phyloP scores from a whole-genome alignment of 2,797 vertebrate species.

The Danionella dracula region DNA sequence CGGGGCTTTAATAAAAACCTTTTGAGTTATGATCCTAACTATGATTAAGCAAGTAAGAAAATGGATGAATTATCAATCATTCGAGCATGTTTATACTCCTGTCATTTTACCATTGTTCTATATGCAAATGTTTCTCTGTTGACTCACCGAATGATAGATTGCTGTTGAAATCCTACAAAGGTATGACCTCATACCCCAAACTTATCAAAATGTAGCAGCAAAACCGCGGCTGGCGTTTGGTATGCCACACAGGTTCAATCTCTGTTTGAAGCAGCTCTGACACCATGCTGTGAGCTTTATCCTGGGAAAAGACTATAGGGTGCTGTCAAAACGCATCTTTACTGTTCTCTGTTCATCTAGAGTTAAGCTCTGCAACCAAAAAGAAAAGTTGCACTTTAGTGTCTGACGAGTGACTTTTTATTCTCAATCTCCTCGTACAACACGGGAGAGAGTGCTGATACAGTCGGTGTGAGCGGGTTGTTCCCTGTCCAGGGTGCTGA shows the following conservation, averaged over 20 bases:
- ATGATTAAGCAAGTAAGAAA: too few species aligned
- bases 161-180: neutral
- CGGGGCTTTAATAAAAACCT: too few species aligned
- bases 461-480: neutral
- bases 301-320: constrained; percentile 35
- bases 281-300: constrained; percentile 36
- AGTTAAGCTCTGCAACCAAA: constrained; percentile 11
- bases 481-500: constrained; percentile 28
- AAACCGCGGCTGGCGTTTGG: constrained; percentile 17
- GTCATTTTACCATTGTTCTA: too few species aligned
- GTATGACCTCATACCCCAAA: neutral
- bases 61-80: too few species aligned
- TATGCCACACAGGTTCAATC: constrained; percentile 26
- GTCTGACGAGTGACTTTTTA: neutral
- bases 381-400: constrained; percentile 17
- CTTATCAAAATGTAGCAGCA: constrained; percentile 12
- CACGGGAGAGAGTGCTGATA: neutral
- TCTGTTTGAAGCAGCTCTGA: constrained; percentile 32
- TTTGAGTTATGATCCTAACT: too few species aligned
- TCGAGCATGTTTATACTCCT: too few species aligned
- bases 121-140: too few species aligned
- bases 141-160: too few species aligned
- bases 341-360: constrained; percentile 6
- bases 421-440: neutral
- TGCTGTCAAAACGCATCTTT: constrained; percentile 29